These are phyloP conservation scores for Meganola albula DNA, from an alignment of 2,888 invertebrate species.

Conservation along the genomic window DNA sequence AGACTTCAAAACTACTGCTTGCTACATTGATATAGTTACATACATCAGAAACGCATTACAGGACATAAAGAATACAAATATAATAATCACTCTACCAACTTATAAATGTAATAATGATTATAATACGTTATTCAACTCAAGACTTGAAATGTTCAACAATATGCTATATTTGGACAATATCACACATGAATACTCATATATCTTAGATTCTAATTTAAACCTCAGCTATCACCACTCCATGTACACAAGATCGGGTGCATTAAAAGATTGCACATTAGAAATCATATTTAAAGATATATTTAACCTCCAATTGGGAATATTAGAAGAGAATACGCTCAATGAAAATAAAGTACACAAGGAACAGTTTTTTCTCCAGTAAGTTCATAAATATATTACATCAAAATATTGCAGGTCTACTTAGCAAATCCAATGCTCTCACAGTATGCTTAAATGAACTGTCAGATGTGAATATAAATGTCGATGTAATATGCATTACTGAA, in stretches of 20 bases:
- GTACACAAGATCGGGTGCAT: constrained; percentile 2
- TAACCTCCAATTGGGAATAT: too few relatives aligned
- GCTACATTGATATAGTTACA: neutral
- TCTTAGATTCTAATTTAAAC: constrained; percentile 5
- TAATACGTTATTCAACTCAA: constrained; percentile 5
- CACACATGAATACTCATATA: constrained; percentile 8
- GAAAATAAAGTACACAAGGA: too few relatives aligned
- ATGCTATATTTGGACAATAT: constrained; percentile 4
- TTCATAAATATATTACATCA: too few relatives aligned
- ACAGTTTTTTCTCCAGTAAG: too few relatives aligned
- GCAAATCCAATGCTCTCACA: too few relatives aligned
- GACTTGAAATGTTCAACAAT: constrained; percentile 8
- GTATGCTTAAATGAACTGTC: too few relatives aligned
- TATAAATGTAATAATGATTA: constrained; percentile 1
- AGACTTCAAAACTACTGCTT: neutral
- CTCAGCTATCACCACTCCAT: constrained; percentile 4
- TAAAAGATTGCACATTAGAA: constrained; percentile 4
- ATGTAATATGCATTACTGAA: too few relatives aligned
- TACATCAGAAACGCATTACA: neutral
- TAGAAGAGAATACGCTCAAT: neutral
- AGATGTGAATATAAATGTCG: too few relatives aligned
- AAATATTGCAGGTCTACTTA: too few relatives aligned
- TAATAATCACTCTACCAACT: constrained; percentile 5
- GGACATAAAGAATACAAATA: constrained; percentile 2
- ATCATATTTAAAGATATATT: constrained; percentile 5